These are phyloP conservation scores for Megaceryle maxima DNA, from an alignment of 2,113 vertebrate genomes.

Conservation along the genomic window DNA sequence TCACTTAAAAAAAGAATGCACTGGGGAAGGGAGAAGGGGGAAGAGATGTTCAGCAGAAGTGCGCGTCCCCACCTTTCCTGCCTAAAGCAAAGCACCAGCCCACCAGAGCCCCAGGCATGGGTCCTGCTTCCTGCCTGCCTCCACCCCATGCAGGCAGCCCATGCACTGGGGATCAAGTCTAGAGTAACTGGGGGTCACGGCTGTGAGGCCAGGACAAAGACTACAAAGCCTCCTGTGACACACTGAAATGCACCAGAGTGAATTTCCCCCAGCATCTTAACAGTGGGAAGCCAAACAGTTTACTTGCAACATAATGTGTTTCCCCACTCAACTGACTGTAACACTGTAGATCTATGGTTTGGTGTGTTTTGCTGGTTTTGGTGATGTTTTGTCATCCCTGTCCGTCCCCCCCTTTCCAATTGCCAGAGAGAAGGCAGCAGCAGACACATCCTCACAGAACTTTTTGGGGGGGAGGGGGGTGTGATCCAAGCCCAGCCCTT, in stretches of 20 bases:
- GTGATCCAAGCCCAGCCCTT: neutral
- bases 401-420: neutral
- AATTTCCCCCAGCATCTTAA: neutral
- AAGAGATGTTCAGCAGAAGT: conserved; percentile 8
- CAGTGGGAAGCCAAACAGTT: neutral
- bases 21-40: conserved; percentile 20
- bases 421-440: neutral
- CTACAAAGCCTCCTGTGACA: neutral
- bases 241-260: neutral
- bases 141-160: neutral
- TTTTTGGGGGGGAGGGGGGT: accelerated
- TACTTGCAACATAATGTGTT: neutral
- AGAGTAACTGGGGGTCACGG: neutral
- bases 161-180: accelerated
- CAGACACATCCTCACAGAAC: neutral
- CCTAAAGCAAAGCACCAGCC: neutral
- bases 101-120: accelerated
- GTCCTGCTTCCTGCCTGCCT: neutral
- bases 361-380: neutral
- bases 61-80: neutral
- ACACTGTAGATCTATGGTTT: neutral
- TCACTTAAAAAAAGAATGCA: conserved; percentile 57
- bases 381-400: too few species aligned
- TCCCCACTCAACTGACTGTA: neutral
- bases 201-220: neutral